Evolutionary conservation across 2,113 vertebrate species (phyloP).

Genomic region (Pachypanchax playfairii): DNA sequence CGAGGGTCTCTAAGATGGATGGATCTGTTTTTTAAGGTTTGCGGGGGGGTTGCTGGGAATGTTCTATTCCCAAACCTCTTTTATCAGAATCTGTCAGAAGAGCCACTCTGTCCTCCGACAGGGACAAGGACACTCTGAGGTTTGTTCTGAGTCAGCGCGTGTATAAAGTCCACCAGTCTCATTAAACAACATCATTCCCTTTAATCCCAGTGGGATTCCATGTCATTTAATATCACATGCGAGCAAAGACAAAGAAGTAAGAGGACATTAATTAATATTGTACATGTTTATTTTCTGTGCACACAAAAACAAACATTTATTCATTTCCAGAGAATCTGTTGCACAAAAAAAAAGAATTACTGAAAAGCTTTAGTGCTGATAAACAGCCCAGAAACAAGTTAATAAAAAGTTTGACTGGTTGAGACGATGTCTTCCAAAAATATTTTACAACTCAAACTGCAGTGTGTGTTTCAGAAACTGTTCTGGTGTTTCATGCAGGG

Average conservation of each 20-base stretch:
- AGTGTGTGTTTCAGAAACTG: slow-evolving; percentile 13
- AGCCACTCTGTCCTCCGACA: slow-evolving; percentile 23
- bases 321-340: slow-evolving; percentile 32
- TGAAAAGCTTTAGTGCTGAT: slow-evolving; percentile 51
- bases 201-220: too few relatives aligned
- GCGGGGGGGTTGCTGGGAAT: slow-evolving; percentile 31
- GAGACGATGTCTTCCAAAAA: slow-evolving; percentile 46
- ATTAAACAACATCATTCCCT: neutral
- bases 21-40: slow-evolving; percentile 41
- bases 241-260: neutral
- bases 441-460: slow-evolving; percentile 70
- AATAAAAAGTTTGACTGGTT: slow-evolving; percentile 17
- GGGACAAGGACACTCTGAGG: slow-evolving; percentile 3
- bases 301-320: slow-evolving; percentile 43
- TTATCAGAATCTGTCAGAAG: slow-evolving; percentile 61
- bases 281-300: slow-evolving; percentile 53
- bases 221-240: neutral
- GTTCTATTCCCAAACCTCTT: slow-evolving; percentile 57
- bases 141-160: too few relatives aligned
- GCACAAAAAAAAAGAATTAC: slow-evolving; percentile 28
- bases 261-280: slow-evolving; percentile 17
- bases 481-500: neutral
- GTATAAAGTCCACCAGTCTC: too few relatives aligned
- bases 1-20: slow-evolving; percentile 59
- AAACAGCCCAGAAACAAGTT: slow-evolving; percentile 59